Evolutionary conservation across 2,888 invertebrate species (phyloP).

Genomic region (Meteorus colon): DNA sequence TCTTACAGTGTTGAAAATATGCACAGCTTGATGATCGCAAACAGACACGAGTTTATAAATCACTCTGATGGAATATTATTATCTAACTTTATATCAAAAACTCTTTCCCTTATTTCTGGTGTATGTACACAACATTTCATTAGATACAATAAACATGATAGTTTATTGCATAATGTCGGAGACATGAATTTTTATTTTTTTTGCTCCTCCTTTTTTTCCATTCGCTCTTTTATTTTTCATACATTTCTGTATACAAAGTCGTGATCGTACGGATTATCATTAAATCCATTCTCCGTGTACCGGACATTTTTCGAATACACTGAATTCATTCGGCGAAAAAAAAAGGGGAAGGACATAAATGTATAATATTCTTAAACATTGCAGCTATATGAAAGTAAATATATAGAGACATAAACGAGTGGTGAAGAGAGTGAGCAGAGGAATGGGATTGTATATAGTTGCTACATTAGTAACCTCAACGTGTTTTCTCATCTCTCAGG

Average conservation of each 20-base stretch:
- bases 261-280: no score
- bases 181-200: neutral
- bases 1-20: neutral
- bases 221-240: no score
- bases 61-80: neutral
- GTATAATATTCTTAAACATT: no score
- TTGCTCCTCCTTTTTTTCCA: neutral
- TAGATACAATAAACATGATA: neutral
- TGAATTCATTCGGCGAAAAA: no score
- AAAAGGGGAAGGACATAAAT: no score
- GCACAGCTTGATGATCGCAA: neutral
- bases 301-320: no score
- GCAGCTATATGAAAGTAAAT: no score
- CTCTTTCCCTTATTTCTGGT: neutral
- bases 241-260: no score
- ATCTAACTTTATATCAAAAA: neutral
- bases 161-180: neutral
- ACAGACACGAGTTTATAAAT: neutral
- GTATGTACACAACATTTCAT: neutral
- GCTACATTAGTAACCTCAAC: constrained; percentile 13
- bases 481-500: constrained; percentile 21
- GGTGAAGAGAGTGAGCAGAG: no score
- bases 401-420: no score
- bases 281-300: no score
- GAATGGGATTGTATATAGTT: neutral